A percentile compares a stretch with the other conserved stretches of the same genome.
phyloP scores from a whole-genome alignment of 2,797 vertebrate species.

The Podarcis siculus region DNA sequence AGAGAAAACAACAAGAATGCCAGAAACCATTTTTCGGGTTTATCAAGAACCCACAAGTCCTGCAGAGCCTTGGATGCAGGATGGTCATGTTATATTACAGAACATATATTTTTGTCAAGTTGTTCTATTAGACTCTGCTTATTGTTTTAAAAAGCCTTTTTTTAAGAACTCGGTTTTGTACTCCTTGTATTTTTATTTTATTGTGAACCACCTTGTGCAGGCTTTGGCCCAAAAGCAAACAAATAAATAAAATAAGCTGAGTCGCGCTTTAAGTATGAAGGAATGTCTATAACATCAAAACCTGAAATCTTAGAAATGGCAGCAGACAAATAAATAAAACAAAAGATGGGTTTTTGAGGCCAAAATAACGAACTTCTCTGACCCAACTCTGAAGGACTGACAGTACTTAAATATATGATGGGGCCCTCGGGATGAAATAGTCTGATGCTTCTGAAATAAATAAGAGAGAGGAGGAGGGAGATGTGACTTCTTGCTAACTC shows the following conservation, averaged over 20 bases:
- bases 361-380: conserved; percentile 1
- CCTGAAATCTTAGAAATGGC: background rate
- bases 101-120: too few relatives aligned
- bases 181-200: too few relatives aligned
- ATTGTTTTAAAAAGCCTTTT: too few relatives aligned
- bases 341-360: background rate
- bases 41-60: too few relatives aligned
- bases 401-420: background rate
- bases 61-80: too few relatives aligned
- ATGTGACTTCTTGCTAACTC: background rate
- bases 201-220: too few relatives aligned
- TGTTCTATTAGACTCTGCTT: too few relatives aligned
- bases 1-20: too few relatives aligned
- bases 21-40: too few relatives aligned
- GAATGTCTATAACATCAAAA: conserved; percentile 5
- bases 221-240: too few relatives aligned
- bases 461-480: background rate
- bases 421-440: background rate
- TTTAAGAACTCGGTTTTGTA: too few relatives aligned
- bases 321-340: conserved; percentile 5
- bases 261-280: background rate
- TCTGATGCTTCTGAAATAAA: conserved; percentile 27
- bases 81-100: too few relatives aligned
- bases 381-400: background rate
- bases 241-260: background rate